Base-by-base conservation (phyloP, 2,113 vertebrate genomes). In the Taxidea taxus region DNA sequence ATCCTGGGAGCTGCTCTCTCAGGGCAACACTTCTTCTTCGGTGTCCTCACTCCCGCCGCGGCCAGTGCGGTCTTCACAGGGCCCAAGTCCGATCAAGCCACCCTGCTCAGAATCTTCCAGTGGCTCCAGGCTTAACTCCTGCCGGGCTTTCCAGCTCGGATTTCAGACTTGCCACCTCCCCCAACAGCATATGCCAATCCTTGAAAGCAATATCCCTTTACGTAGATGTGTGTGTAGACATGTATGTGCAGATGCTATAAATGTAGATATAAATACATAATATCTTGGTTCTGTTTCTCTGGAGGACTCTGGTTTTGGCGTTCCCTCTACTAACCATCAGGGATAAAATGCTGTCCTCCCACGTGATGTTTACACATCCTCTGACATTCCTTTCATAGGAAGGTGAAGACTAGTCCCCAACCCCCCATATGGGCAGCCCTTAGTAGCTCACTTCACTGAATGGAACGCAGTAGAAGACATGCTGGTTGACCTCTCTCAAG, bases 31-130 rank as follows among this genome's bases (percentile, higher is more conserved):
- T 27, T 27, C 16, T 15, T 42, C 16, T 15, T 39, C 18, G 2
- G n/a, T 12, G 9, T 37, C 23, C 12, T 5, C 31, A 9, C 31
- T 13, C 16, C 18, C 5, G 1, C 5, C 0, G 20, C 31, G 12
- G 12, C 21, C 14, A 4, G 20, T 1, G n/a, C 34, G 1, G 0
- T 47, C 62, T 58, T n/a, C n/a, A 31, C 18, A 2, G 0, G 8
- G 16, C 8, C 31, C n/a, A 58, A 37, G 34, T 62, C 62, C 37
- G 64, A 27, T 29, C 2, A 44, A 12, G 25, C 29, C 12, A 7
- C 12, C 20, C 4, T 82, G 56, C 7, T 68, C 56, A 54, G 7
- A 58, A 60, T 27, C 39, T 64, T 39, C 58, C 56, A 70, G 21
- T 15, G 51, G 21, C n/a, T 72, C 54, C 25, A 44, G 1, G 34